Evolutionary conservation across 37 sponge, comb jelly and placozoan genomes (phyloP).

Genomic region (Chondrosia reniformis): DNA sequence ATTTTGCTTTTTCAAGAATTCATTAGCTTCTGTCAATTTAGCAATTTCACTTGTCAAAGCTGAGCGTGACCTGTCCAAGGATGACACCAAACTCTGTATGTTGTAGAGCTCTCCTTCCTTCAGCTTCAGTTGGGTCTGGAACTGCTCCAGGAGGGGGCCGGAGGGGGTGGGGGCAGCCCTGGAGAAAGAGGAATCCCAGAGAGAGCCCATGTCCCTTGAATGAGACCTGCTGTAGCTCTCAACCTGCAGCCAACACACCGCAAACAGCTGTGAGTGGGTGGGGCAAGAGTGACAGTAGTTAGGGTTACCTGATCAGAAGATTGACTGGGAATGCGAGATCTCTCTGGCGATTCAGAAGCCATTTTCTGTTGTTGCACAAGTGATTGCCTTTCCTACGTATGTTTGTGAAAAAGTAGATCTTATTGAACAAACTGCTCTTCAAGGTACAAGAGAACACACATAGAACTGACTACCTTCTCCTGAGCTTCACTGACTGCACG

Average conservation of each 20-base stretch:
- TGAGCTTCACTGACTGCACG: constrained; percentile 52
- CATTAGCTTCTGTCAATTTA: constrained; percentile 42
- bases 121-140: constrained; percentile 79
- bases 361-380: background rate
- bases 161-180: background rate
- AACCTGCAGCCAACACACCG: background rate
- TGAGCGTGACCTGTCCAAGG: constrained; percentile 70
- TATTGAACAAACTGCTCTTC: background rate
- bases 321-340: background rate
- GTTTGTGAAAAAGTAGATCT: background rate
- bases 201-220: background rate
- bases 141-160: constrained; percentile 57
- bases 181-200: constrained; percentile 22
- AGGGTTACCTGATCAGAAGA: background rate
- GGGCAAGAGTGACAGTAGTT: too few relatives aligned
- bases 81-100: constrained; percentile 50
- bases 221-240: constrained; percentile 3
- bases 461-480: constrained; percentile 46
- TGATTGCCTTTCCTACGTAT: background rate
- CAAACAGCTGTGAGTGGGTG: background rate
- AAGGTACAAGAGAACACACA: background rate
- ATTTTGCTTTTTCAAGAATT: constrained; percentile 33
- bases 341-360: background rate
- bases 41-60: constrained; percentile 62
- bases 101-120: constrained; percentile 83